A percentile compares a stretch with the other conserved stretches of the same genome.
phyloP scores from a whole-genome alignment of 2,888 invertebrate genomes.

The Ophion ventricosus region DNA sequence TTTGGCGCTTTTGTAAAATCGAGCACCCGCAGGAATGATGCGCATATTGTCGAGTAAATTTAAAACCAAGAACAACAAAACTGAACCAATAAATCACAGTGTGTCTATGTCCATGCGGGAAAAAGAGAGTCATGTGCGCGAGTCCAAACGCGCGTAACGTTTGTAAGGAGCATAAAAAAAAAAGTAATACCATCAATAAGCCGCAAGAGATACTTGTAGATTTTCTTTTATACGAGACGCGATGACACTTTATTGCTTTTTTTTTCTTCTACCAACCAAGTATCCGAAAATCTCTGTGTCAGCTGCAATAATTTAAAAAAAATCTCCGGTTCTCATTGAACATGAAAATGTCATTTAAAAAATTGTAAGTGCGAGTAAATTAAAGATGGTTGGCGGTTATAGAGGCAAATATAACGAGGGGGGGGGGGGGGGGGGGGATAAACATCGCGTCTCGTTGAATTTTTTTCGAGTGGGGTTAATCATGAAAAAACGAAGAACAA shows the following conservation, averaged over 20 bases:
- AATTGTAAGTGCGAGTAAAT: slow-evolving; percentile 7
- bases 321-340: not conserved
- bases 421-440: not conserved
- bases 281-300: slow-evolving; percentile 39
- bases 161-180: slow-evolving; percentile 44
- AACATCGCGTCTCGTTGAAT: slow-evolving; percentile 12
- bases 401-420: slow-evolving; percentile 12
- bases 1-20: slow-evolving; percentile 31
- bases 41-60: slow-evolving; percentile 2
- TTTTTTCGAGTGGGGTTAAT: slow-evolving; percentile 1
- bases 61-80: slow-evolving; percentile 5
- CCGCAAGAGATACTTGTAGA: slow-evolving; percentile 17
- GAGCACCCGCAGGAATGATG: slow-evolving; percentile 7
- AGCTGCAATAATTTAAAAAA: not conserved
- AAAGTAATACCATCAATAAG: slow-evolving; percentile 37
- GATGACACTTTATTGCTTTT: slow-evolving; percentile 41
- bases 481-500: slow-evolving; percentile 6
- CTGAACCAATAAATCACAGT: slow-evolving; percentile 58
- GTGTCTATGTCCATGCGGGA: slow-evolving; percentile 61
- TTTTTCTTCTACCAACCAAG: slow-evolving; percentile 13
- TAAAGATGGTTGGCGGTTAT: slow-evolving; percentile 25
- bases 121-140: slow-evolving; percentile 40
- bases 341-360: not conserved
- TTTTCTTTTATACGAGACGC: slow-evolving; percentile 35
- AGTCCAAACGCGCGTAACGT: slow-evolving; percentile 33